phyloP scores from a whole-genome alignment of 2,113 vertebrate species.

The Corythoichthys intestinalis region DNA sequence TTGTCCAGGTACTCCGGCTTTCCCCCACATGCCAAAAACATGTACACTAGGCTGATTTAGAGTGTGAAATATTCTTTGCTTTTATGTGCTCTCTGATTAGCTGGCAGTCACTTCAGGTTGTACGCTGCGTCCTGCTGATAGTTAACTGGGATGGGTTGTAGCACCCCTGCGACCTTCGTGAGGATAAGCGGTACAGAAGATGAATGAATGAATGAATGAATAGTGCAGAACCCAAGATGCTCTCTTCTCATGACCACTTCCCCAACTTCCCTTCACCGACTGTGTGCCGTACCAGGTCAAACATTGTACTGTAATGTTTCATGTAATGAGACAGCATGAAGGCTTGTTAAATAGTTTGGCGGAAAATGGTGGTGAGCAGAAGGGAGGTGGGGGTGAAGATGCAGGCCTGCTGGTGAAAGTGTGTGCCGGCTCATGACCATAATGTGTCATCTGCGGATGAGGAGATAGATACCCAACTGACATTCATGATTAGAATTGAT shows the following conservation, averaged over 20 bases:
- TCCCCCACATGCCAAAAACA: no score
- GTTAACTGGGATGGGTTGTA: no score
- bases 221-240: conserved; percentile 21
- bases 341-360: conserved; percentile 44
- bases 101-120: no score
- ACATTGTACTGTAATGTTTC: conserved; percentile 30
- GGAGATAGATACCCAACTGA: conserved; percentile 37
- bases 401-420: conserved; percentile 32
- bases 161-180: no score
- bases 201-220: no score
- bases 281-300: conserved; percentile 28
- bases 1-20: no score
- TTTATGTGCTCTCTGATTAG: no score
- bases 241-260: conserved; percentile 8
- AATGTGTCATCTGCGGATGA: conserved; percentile 48
- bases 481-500: conserved; percentile 43
- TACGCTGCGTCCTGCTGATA: no score
- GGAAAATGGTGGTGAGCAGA: conserved; percentile 30
- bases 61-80: no score
- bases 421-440: conserved; percentile 35
- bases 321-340: conserved; percentile 37
- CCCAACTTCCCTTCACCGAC: conserved; percentile 16
- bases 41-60: no score
- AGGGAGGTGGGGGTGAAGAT: conserved; percentile 19
- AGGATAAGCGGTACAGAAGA: no score